Conservation (phyloP, 2,888 invertebrate species). For the Limnephilus auricula region DNA sequence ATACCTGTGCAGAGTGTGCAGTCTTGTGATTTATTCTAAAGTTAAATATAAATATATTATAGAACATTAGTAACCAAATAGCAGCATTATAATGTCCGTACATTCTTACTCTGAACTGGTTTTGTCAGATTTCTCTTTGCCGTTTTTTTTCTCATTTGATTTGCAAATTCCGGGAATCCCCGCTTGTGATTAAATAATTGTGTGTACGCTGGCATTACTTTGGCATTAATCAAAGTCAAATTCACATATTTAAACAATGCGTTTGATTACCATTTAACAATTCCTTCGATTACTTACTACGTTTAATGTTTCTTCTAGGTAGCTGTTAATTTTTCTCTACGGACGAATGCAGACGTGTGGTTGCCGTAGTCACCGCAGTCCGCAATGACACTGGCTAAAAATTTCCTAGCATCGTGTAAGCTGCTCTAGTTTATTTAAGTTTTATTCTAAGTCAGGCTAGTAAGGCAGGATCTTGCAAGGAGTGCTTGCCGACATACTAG, state of each 20-base stretch:
- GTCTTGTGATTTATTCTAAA: not conserved
- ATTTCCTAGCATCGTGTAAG: no score
- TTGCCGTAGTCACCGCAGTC: no score
- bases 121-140: slow-evolving; percentile 17
- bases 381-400: no score
- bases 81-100: slow-evolving; percentile 15
- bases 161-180: not conserved
- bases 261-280: not conserved
- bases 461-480: no score
- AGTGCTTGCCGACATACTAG: no score
- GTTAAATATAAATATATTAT: not conserved
- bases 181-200: not conserved
- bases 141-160: slow-evolving; percentile 15
- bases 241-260: not conserved
- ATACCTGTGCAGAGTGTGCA: not conserved
- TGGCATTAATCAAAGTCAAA: not conserved
- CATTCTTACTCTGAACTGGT: slow-evolving; percentile 23
- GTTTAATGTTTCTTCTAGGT: no score
- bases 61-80: slow-evolving; percentile 10
- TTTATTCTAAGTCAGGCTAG: no score
- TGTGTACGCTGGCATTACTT: not conserved
- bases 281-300: no score
- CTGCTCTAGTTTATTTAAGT: no score
- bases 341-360: no score
- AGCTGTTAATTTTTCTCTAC: no score